These are phyloP conservation scores for Sminthurides bifidus DNA, from an alignment of 1,140 invertebrate species.

Conservation along the genomic window DNA sequence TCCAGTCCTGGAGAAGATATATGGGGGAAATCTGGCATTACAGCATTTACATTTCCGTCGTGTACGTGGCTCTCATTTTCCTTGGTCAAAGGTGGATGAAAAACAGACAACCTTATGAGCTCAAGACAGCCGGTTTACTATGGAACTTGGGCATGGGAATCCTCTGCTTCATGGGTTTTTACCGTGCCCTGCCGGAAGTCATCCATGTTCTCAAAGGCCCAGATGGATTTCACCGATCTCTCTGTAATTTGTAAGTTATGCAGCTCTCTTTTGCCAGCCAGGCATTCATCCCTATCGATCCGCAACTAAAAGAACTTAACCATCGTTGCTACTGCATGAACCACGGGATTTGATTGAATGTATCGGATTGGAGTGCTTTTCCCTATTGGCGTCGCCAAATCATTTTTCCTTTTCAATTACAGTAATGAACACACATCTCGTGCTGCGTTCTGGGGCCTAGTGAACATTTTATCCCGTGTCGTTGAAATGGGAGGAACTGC, in stretches of 20 bases:
- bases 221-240: slow-evolving; percentile 12
- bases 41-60: slow-evolving; percentile 64
- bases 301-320: too few species aligned
- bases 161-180: slow-evolving; percentile 17
- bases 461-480: slow-evolving; percentile 21
- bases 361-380: too few species aligned
- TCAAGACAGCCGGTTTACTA: slow-evolving; percentile 8
- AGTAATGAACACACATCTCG: slow-evolving; percentile 20
- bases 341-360: too few species aligned
- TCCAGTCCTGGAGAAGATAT: neutral
- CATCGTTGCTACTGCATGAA: too few species aligned
- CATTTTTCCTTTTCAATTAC: neutral
- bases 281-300: too few species aligned
- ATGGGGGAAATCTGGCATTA: slow-evolving; percentile 1
- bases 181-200: slow-evolving; percentile 19
- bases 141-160: slow-evolving; percentile 25
- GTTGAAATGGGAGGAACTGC: slow-evolving; percentile 25
- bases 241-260: slow-evolving; percentile 10
- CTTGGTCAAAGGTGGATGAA: slow-evolving; percentile 86
- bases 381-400: neutral
- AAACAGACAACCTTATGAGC: slow-evolving; percentile 24
- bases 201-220: slow-evolving; percentile 4
- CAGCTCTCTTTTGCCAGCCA: too few species aligned
- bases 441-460: slow-evolving; percentile 24
- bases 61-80: slow-evolving; percentile 90